phyloP scores from a whole-genome alignment of 2,113 vertebrate species.

The Carlito syrichta region DNA sequence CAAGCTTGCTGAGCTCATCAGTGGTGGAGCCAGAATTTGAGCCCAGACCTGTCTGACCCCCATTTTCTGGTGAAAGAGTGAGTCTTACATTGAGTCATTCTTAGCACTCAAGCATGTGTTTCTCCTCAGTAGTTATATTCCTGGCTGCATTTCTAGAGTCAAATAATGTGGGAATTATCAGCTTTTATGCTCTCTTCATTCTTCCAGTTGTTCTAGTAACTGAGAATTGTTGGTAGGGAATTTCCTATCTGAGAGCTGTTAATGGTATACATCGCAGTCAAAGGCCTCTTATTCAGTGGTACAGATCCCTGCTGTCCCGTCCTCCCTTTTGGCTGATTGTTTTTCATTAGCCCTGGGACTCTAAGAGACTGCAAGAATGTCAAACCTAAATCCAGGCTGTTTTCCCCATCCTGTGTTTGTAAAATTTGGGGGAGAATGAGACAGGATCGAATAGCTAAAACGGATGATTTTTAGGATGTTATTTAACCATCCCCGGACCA shows the following conservation, averaged over 20 bases:
- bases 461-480: not conserved
- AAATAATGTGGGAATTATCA: not conserved
- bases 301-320: not conserved
- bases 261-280: not conserved
- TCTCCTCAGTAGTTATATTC: slow-evolving; percentile 11
- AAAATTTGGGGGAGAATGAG: not conserved
- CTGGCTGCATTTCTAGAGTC: not conserved
- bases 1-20: not conserved
- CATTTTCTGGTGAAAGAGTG: not conserved
- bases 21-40: not conserved
- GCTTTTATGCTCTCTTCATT: not conserved
- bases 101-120: not conserved
- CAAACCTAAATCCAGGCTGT: not conserved
- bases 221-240: slow-evolving; percentile 15
- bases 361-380: not conserved
- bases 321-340: not conserved
- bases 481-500: not conserved
- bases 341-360: not conserved
- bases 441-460: not conserved
- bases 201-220: slow-evolving; percentile 3
- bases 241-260: not conserved
- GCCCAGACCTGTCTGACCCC: not conserved
- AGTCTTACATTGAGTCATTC: not conserved
- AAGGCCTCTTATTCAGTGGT: not conserved
- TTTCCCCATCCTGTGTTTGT: not conserved